phyloP scores from a whole-genome alignment of 2,888 invertebrate species.

The Slavum lentiscoides region DNA sequence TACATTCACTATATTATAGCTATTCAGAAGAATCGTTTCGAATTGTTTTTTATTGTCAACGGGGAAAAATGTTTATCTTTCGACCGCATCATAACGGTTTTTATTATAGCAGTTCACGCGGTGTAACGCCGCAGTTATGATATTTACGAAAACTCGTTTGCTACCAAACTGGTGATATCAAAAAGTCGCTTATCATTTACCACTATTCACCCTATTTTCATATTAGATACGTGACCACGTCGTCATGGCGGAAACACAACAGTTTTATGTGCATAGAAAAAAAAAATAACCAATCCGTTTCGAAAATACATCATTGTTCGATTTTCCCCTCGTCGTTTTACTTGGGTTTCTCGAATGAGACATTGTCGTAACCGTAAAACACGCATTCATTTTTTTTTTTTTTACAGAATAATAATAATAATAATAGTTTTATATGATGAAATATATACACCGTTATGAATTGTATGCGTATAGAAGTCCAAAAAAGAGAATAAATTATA shows the following conservation, averaged over 20 bases:
- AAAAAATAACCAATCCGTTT: neutral
- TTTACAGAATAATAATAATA: too few species aligned
- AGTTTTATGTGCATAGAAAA: neutral
- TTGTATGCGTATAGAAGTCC: neutral
- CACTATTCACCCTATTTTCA: neutral
- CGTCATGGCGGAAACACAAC: neutral
- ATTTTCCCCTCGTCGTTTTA: neutral
- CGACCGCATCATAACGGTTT: neutral
- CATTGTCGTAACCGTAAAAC: neutral
- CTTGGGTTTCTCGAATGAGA: neutral
- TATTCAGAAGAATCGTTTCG: neutral
- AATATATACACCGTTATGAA: neutral
- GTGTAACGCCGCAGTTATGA: neutral
- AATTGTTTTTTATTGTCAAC: neutral
- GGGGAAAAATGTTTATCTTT: neutral
- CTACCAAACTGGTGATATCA: neutral
- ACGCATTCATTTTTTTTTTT: too few species aligned
- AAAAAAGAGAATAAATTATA: neutral
- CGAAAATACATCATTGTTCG: neutral
- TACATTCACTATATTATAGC: neutral
- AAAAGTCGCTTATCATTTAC: slow-evolving; percentile 8
- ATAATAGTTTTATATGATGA: neutral
- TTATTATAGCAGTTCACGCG: neutral
- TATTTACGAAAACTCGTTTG: slow-evolving; percentile 19
- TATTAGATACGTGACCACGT: slow-evolving; percentile 13